Base-by-base conservation (phyloP, 2,113 vertebrate species). In the Centropus unirufus region DNA sequence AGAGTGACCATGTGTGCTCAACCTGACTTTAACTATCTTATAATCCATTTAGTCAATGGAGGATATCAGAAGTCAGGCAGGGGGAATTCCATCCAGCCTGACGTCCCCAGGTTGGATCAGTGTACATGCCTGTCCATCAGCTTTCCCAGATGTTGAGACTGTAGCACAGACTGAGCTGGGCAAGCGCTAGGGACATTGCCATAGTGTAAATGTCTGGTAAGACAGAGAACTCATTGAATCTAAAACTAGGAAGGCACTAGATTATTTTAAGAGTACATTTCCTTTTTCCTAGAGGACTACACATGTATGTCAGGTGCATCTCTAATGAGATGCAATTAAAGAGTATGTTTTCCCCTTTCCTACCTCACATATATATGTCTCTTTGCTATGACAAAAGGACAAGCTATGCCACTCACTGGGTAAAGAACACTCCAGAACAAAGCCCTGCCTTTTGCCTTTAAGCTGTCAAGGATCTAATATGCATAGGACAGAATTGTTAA, bases 41-140 rank as follows among this genome's bases (percentile, higher is more conserved):
- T 21, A 14, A 47, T 52, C 23, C 12, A n/a, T 70, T 72, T 67
- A 66, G 46, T 70, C 8, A 12, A 27, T 27, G 32, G 27, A 66
- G 26, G 52, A 59, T 6, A 20, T 44, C 27, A 66, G 26, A 58
- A 59, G 2, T 36, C 44, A 47, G 57, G 12, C 21, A 68, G 62
- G 59, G 67, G 9, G 19, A 84, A 54, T 75, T 42, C 30, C 62
- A 63, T 12, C 30, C 39, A 59, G 22, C 3, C 51, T 55, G 51
- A 39, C 24, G 49, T 76, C 17, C 5, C 12, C 20, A 39, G 26
- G 22, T 12, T 75, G 51, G n/a, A 40, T 13, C 26, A 47, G 24
- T 9, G 29, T 10, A 47, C 0, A 9, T 15, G n/a, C 18, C 22
- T 18, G 24, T 3, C 29, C 26, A 18, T 58, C 3, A 2, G 22